Percentiles rank a stretch among this genome's conserved stretches.
Conservation (phyloP, 2,113 vertebrate species). For the Guaruba guarouba region DNA sequence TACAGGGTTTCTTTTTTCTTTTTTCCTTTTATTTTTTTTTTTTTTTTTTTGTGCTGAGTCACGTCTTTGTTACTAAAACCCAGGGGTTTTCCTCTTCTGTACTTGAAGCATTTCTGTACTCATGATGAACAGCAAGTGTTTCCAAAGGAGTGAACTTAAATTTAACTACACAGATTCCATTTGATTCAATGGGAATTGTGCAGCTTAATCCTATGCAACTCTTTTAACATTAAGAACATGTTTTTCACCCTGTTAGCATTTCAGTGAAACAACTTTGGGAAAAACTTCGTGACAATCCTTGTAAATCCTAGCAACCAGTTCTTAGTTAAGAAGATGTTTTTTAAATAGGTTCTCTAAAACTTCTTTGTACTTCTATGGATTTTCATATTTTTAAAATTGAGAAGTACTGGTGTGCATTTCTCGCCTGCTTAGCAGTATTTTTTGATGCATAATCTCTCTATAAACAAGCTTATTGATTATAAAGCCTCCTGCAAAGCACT, state of each 20-base stretch:
- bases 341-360: constrained; percentile 26
- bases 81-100: background rate
- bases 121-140: background rate
- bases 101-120: background rate
- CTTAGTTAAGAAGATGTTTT: constrained; percentile 34
- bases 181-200: background rate
- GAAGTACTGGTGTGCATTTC: constrained; percentile 11
- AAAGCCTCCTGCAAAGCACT: constrained; percentile 23
- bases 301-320: constrained; percentile 67
- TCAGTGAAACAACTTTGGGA: constrained; percentile 52
- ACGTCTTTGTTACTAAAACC: background rate
- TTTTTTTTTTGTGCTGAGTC: background rate
- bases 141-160: background rate
- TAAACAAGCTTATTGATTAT: constrained; percentile 68
- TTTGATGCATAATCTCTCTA: constrained; percentile 30
- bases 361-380: background rate
- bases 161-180: background rate
- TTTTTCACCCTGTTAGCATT: constrained; percentile 41
- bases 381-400: constrained; percentile 35
- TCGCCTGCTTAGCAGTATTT: constrained; percentile 50
- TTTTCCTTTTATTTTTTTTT: no score
- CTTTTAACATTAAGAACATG: constrained; percentile 49
- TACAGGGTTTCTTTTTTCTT: background rate
- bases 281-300: constrained; percentile 63
- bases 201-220: constrained; percentile 35